Evolutionary conservation across 2,888 invertebrate genomes (phyloP).

Genomic region (Aphodius granarius): DNA sequence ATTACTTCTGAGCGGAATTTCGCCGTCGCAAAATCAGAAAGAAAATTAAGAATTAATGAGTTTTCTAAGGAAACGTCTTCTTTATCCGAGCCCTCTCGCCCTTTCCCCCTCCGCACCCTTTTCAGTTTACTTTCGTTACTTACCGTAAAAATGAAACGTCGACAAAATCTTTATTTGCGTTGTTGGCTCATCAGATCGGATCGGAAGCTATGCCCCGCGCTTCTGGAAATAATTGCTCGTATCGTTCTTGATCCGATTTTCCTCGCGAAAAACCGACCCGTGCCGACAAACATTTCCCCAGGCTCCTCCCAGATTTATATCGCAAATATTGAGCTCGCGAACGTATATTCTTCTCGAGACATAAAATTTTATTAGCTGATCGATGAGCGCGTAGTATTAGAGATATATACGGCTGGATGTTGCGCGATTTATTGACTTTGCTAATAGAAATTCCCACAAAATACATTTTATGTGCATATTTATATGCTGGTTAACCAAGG

Average conservation of each 20-base stretch:
- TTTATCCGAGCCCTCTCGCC: neutral
- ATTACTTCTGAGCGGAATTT: neutral
- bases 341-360: neutral
- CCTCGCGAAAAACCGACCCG: neutral
- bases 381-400: neutral
- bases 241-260: neutral
- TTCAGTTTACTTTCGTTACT: neutral
- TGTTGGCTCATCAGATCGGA: neutral
- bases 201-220: neutral
- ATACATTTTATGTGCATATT: neutral
- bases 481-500: neutral
- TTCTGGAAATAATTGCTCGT: neutral
- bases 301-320: neutral
- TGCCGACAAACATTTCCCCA: neutral
- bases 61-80: neutral
- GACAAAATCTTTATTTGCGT: neutral
- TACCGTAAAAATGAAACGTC: neutral
- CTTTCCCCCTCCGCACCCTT: neutral
- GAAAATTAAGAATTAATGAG: neutral
- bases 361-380: neutral
- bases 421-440: neutral
- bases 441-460: neutral
- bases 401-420: neutral
- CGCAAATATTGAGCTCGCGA: neutral
- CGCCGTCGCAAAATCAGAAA: neutral